phyloP scores from a whole-genome alignment of 2,888 invertebrate genomes.

The Liodrosophila aerea region DNA sequence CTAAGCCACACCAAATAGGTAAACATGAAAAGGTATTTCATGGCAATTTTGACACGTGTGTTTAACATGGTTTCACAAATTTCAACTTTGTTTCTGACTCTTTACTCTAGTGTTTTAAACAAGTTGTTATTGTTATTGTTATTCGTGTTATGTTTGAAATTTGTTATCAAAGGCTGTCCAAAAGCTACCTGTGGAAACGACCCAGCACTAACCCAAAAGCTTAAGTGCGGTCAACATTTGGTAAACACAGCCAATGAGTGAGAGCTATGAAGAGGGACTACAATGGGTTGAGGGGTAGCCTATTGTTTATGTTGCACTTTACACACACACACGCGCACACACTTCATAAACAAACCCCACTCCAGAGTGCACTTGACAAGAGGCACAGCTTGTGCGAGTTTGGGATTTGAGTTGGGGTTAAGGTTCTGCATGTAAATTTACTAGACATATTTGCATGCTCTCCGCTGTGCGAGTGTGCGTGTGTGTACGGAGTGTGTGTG shows the following conservation, averaged over 20 bases:
- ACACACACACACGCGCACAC: constrained; percentile 24
- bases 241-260: constrained; percentile 27
- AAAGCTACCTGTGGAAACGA: constrained; percentile 13
- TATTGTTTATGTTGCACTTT: constrained; percentile 74
- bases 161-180: constrained; percentile 8
- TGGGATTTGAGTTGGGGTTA: not conserved
- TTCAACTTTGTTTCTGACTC: not conserved
- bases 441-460: constrained; percentile 59
- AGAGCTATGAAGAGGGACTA: not conserved
- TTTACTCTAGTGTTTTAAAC: not conserved
- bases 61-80: not conserved
- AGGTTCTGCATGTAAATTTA: constrained; percentile 60
- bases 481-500: constrained; percentile 19
- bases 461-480: constrained; percentile 11
- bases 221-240: constrained; percentile 64
- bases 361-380: constrained; percentile 60
- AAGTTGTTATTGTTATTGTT: constrained; percentile 5
- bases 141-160: not conserved
- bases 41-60: too few relatives aligned
- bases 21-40: too few relatives aligned
- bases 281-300: constrained; percentile 9
- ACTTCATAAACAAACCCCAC: constrained; percentile 57
- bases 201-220: constrained; percentile 41
- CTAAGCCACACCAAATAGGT: too few relatives aligned
- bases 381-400: constrained; percentile 31